Evolutionary conservation across 2,888 invertebrate species (phyloP), one percentile per base, ranked within the genome.

Genomic region (Thelaira solivaga): DNA sequence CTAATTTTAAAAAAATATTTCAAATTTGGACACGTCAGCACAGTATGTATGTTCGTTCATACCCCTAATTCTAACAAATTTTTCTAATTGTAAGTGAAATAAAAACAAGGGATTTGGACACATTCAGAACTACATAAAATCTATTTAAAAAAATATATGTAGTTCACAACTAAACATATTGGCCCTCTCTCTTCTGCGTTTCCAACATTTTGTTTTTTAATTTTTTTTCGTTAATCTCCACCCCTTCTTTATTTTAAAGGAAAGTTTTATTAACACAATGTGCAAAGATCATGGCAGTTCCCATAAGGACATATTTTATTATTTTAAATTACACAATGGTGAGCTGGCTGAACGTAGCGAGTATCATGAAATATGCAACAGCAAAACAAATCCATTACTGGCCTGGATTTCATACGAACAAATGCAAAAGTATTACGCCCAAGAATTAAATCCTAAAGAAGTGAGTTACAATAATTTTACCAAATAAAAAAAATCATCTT

Each of bases 361-460:
- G 1, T 86, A 86, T 51, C 76, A 80, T n/a, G 82, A 84, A 22
- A 82, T 87, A 51, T 87, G 87, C 51, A 55, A 43, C 4, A 81
- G 78, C 4, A 77, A 81, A 5, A 82, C 69, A 2, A 81, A 80
- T 34, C 80, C 84, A 0, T 74, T 87, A 29, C 59, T 87, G 8
- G 87, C 87, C 29, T 87, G 87, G 87, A 69, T 87, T 8, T 86
- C 87, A 0, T 87, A 85, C 31, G 77, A 81, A 11, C 79, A 75
- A 43, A 82, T 88, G 62, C 78, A 84, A 53, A 72, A 83, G 6
- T 80, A 81, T 68, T 86, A 85, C 62, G 85, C 84, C 1, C 62
- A 81, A 10, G 84, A 83, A 36, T 72, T 87, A 43, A 83, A 87
- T 83, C 87, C 86, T 11, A 86, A 84, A 39, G 88, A 87, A 80